These are phyloP conservation scores for Stercorarius parasiticus DNA, from an alignment of 2,113 vertebrate species.

Conservation along the genomic window DNA sequence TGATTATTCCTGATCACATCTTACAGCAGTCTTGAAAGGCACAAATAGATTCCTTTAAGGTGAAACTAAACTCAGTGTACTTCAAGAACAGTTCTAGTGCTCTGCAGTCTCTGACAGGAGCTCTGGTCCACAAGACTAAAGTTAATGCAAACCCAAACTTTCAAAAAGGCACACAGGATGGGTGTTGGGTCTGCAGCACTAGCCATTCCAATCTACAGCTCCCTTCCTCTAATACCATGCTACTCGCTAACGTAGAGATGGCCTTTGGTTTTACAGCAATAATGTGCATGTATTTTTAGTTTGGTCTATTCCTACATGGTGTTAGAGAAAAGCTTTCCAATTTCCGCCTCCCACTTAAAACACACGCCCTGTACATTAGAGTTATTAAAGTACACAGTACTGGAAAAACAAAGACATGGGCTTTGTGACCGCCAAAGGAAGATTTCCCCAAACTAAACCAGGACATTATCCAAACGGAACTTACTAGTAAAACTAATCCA, in stretches of 20 bases:
- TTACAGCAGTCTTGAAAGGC: background rate
- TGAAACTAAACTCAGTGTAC: background rate
- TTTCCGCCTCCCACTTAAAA: background rate
- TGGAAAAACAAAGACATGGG: background rate
- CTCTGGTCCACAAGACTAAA: background rate
- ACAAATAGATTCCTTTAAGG: background rate
- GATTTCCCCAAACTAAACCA: background rate
- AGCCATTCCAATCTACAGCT: background rate
- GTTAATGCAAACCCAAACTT: background rate
- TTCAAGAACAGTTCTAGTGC: background rate
- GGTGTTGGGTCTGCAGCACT: background rate
- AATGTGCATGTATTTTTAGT: background rate
- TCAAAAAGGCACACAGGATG: background rate
- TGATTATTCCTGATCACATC: background rate
- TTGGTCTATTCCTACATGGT: fast-evolving
- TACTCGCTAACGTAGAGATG: background rate
- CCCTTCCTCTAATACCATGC: background rate
- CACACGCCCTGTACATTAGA: fast-evolving
- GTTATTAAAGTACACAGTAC: background rate
- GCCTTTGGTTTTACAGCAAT: background rate
- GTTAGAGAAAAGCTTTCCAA: background rate
- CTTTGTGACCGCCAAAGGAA: background rate
- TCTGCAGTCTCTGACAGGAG: background rate
- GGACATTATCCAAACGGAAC: background rate
- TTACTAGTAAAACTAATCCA: background rate